Evolutionary conservation across 30 jellyfish, hydroid and myxozoan genomes (phyloP), one percentile per base, ranked within the genome.

Genomic region (Phacellophora camtschatica): DNA sequence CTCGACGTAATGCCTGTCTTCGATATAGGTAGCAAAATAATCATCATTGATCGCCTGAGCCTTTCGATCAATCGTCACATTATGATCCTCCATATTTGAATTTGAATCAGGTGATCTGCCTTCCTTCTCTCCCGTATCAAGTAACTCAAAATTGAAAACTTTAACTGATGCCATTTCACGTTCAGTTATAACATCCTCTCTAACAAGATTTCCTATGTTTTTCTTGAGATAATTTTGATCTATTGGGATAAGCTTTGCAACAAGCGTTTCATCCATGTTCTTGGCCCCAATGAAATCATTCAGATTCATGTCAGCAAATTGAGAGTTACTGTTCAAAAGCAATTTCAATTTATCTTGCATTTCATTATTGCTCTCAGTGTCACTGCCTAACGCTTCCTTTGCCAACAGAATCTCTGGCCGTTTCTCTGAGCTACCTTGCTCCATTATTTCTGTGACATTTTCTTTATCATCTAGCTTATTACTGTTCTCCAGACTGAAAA

Each of bases 1-100:
- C 5, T 64, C 77, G n/a, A 65, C 59, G 28, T 63, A 80, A 15
- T 80, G 48, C 4, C 30, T 22, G 33, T 80, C 91, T 29, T 80
- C 78, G 16, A 67, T 70, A 41, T 53, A 54, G 1, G 84, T 63
- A 10, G 69, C 75, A 23, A 5, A 30, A 49, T 13, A 48, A 1
- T 4, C 19, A 5, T 80, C 91, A 18, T 16, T 20, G 51, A 46
- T n/a, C 8, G 32, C 91, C 5, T 37, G 34, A 66, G 13, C 18
- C 9, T n/a, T 12, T 11, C 32, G 24, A 23, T 46, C 59, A 46
- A 0, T 9, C 9, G 27, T 46, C 61, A 16, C 28, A 46, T 46
- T 10, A 46, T 11, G n/a, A 7, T 11, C 3, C 3, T 46, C 5
- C n/a, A 28, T 13, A 28, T 16, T 13, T 3, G 2, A 8, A 46